Evolutionary conservation across 2,888 invertebrate genomes (phyloP), one percentile per base, ranked within the genome.

Genomic region (Trachelus iudaicus): DNA sequence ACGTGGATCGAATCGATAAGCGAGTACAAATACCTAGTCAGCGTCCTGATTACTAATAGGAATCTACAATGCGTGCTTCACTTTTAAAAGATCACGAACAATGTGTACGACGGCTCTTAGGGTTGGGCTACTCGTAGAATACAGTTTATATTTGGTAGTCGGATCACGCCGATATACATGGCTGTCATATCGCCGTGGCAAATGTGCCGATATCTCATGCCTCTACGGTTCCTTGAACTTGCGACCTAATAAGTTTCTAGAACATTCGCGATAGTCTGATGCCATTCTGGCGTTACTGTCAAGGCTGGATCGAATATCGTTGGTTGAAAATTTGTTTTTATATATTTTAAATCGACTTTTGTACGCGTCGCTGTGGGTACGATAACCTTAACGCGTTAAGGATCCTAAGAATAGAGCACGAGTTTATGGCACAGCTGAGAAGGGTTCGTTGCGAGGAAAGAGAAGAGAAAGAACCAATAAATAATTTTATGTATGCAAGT

Each of bases 171-270:
- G 6, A 73, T 35, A 30, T 12, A 35, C 35, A 12, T n/a, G 11
- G 30, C 73, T 78, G 81, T 79, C 73, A 80, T 82, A 81, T 78
- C 76, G 69, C 56, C 56, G 71, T 68, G 56, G 34, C 75, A 74
- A 75, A 76, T 68, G 34, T 75, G 73, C 37, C 79, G 79, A 81
- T 79, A 81, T 79, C 68, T 77, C 56, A 34, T 69, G 69, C 78
- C 78, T 83, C 73, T 82, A 78, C 83, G 84, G 86, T 87, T 87
- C 86, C 85, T 85, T 86, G 85, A 88, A 88, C 88, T 87, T 83
- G 83, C 87, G 87, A 87, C 83, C 88, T 84, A 85, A 89, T 87
- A 87, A 86, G 84, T 87, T 86, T 84, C 82, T 86, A 82, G 84
- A 82, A 83, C 84, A 81, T 69, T 68, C 30, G 23, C 34, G 37